These are phyloP conservation scores for Branchinecta sandiegonensis DNA, from an alignment of 2,888 invertebrate species.

Conservation along the genomic window DNA sequence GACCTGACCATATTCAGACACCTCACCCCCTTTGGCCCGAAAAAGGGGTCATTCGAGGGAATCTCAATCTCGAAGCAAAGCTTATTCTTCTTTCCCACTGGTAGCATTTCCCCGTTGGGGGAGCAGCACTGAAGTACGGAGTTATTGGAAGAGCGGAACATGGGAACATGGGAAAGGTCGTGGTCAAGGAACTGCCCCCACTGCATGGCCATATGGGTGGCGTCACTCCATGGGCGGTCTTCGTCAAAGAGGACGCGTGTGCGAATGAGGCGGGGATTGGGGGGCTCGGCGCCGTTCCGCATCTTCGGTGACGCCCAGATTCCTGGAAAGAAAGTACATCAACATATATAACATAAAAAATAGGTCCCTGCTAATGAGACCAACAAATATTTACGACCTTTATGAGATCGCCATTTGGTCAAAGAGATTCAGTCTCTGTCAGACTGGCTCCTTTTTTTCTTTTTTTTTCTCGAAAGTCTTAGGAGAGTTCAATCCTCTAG, in stretches of 20 bases:
- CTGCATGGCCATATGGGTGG: constrained; percentile 45
- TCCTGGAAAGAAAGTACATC: constrained; percentile 13
- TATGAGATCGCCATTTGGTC: too few species aligned
- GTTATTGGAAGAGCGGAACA: constrained; percentile 23
- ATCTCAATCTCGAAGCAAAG: constrained; percentile 53
- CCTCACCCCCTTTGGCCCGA: constrained; percentile 40
- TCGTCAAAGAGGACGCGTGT: constrained; percentile 34
- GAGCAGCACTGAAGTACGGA: constrained; percentile 42
- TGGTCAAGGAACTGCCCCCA: constrained; percentile 48
- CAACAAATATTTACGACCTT: too few species aligned
- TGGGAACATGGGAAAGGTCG: constrained; percentile 34
- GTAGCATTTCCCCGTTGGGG: constrained; percentile 38
- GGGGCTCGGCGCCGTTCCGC: constrained; percentile 19
- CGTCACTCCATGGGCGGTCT: constrained; percentile 27
- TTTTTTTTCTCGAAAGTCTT: too few species aligned
- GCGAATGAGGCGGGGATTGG: constrained; percentile 34
- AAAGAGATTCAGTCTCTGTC: too few species aligned
- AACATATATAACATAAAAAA: too few species aligned
- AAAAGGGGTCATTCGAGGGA: constrained; percentile 44
- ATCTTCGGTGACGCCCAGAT: constrained; percentile 21
- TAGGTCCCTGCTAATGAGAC: too few species aligned
- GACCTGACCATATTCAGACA: constrained; percentile 62
- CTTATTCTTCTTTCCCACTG: constrained; percentile 39
- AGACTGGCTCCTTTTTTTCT: too few species aligned
- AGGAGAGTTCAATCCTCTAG: too few species aligned